A percentile compares a stretch with the other conserved stretches of the same genome.
Evolutionary conservation across 1,140 invertebrate species (phyloP).

Genomic region (Anoplophora glabripennis): DNA sequence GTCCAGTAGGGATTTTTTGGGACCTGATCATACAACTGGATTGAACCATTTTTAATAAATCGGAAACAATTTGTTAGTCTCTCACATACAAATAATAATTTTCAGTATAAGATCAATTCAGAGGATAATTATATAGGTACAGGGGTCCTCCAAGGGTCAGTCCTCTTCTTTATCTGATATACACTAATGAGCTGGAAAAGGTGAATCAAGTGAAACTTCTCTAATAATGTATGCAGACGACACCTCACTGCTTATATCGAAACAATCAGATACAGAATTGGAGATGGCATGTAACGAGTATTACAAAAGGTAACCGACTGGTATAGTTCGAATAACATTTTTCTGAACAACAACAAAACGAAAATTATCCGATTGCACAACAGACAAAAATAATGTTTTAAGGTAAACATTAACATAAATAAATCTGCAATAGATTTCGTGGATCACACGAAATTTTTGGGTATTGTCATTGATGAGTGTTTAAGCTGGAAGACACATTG

Average conservation of each 20-base stretch:
- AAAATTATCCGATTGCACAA: constrained; percentile 3
- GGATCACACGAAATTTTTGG: not conserved
- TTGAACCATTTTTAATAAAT: constrained; percentile 9
- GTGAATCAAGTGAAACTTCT: not conserved
- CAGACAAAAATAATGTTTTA: constrained; percentile 1
- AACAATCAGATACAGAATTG: not conserved
- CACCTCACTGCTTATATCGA: constrained; percentile 3
- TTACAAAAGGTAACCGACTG: not conserved
- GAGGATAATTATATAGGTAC: not conserved
- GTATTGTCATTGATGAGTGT: not conserved
- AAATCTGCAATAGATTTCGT: not conserved
- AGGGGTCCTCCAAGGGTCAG: constrained; percentile 7
- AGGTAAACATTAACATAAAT: not conserved
- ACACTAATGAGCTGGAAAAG: constrained; percentile 10
- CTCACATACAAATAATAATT: not conserved
- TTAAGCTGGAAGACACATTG: not conserved
- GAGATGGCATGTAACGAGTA: not conserved
- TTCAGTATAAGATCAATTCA: constrained; percentile 3
- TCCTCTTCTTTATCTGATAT: constrained; percentile 6
- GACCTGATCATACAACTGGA: constrained; percentile 13
- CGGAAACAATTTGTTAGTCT: constrained; percentile 10
- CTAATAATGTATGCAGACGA: constrained; percentile 10
- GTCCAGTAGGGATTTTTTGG: constrained; percentile 13
- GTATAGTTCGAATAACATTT: not conserved
- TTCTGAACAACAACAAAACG: constrained; percentile 1